A percentile compares a stretch with the other conserved stretches of the same genome.
Conservation (phyloP, 2,797 vertebrate species). For the Trematomus bernacchii region DNA sequence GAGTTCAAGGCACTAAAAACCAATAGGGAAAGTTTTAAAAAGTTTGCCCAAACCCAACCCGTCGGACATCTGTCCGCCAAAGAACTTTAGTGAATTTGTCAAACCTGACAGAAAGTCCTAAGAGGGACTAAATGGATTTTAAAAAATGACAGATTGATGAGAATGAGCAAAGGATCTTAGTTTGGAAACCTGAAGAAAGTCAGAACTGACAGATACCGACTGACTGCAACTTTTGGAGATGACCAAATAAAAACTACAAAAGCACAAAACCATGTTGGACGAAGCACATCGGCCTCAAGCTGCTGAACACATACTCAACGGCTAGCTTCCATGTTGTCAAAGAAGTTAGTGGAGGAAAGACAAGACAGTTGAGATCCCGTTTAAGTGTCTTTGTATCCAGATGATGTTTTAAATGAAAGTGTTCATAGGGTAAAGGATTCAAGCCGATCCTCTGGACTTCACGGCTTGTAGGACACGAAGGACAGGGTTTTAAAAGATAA, state of each 20-base stretch:
- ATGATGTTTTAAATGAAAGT: constrained; percentile 44
- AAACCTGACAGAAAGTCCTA: constrained; percentile 1
- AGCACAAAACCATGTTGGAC: constrained; percentile 44
- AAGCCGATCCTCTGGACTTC: constrained; percentile 19
- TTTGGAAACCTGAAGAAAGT: neutral
- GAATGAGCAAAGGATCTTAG: neutral
- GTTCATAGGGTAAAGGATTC: constrained; percentile 1
- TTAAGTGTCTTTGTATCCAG: constrained; percentile 48
- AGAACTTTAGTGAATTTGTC: neutral
- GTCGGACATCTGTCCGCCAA: neutral
- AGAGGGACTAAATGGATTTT: neutral
- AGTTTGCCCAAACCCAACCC: neutral
- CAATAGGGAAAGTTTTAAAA: neutral
- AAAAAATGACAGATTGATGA: constrained; percentile 2
- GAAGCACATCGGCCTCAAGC: constrained; percentile 18
- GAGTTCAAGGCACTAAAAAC: no score
- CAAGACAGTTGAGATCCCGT: constrained; percentile 1
- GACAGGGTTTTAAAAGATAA: no score
- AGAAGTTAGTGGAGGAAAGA: neutral
- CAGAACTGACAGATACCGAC: neutral
- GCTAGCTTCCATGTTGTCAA: neutral
- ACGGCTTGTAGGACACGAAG: neutral
- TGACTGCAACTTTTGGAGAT: neutral
- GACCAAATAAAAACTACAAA: constrained; percentile 25
- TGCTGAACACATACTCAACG: constrained; percentile 5